A percentile compares a stretch with the other conserved stretches of the same genome.
Evolutionary conservation across 2,888 invertebrate genomes (phyloP).

Genomic region (Zele albiditarsus): DNA sequence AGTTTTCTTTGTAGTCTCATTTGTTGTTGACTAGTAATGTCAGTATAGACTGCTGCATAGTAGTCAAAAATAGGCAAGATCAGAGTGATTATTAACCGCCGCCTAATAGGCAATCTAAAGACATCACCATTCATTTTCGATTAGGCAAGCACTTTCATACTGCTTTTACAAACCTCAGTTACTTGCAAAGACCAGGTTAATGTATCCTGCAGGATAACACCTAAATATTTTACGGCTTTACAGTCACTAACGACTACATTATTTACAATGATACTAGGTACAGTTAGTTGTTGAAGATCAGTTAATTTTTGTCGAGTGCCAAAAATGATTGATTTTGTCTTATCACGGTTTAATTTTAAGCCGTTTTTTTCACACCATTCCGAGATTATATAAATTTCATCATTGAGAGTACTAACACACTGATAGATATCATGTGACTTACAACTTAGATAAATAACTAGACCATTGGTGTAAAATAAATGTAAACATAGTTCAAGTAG

Average conservation of each 20-base stretch:
- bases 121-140: neutral
- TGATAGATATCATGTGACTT: no score
- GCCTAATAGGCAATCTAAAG: neutral
- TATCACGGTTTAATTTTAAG: constrained; percentile 11
- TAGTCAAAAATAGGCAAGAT: constrained; percentile 34
- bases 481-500: no score
- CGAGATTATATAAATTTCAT: neutral
- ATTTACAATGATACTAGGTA: neutral
- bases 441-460: no score
- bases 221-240: constrained; percentile 5
- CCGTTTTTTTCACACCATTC: neutral
- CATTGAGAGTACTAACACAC: neutral
- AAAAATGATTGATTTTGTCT: constrained; percentile 21
- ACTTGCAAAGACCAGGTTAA: neutral
- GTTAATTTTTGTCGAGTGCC: neutral
- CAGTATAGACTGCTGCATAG: constrained; percentile 18
- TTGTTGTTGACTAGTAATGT: constrained; percentile 21
- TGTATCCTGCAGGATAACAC: neutral
- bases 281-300: neutral
- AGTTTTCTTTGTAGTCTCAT: neutral
- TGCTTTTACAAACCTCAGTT: neutral
- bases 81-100: constrained; percentile 7
- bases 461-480: no score
- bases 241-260: neutral
- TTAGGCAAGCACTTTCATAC: neutral